Conservation (phyloP, 2,113 vertebrate genomes). For the Paratilapia polleni region DNA sequence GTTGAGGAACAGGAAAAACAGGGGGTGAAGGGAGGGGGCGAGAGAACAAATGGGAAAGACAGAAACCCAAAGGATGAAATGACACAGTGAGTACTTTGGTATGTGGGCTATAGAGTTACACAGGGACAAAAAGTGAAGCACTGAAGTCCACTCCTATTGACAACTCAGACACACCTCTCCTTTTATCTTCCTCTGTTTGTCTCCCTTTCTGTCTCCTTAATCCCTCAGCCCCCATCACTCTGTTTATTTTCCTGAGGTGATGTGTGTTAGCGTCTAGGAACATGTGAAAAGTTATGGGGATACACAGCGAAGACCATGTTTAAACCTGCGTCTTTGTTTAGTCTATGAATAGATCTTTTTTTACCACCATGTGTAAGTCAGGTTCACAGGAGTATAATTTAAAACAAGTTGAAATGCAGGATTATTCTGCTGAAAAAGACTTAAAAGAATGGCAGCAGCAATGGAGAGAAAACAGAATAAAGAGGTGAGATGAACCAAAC, state of each 20-base stretch:
- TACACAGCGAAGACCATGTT: not conserved
- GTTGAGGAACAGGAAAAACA: not conserved
- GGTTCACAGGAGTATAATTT: not conserved
- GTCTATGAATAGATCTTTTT: not conserved
- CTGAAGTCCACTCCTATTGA: slow-evolving; percentile 54
- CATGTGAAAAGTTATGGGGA: slow-evolving; percentile 26
- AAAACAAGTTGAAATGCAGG: not conserved
- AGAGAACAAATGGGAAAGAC: not conserved
- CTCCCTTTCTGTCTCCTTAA: slow-evolving; percentile 40
- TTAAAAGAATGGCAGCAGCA: not conserved
- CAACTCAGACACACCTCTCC: slow-evolving; percentile 52
- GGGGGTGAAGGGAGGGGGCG: not conserved
- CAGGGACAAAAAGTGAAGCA: slow-evolving; percentile 46
- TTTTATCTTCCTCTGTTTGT: slow-evolving; percentile 61
- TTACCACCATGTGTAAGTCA: not conserved
- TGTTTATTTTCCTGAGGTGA: slow-evolving; percentile 34
- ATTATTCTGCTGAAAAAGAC: not conserved
- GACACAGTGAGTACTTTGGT: slow-evolving; percentile 47
- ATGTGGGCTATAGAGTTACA: slow-evolving; percentile 70
- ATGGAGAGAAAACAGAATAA: not conserved
- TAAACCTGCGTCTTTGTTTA: slow-evolving; percentile 7
- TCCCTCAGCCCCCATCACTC: slow-evolving; percentile 29
- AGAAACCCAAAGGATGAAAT: slow-evolving; percentile 19
- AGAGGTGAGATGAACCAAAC: not conserved
- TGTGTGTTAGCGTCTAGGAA: slow-evolving; percentile 10